Conservation (phyloP, 1,140 invertebrate genomes). For the Trachelipus rathkii region DNA sequence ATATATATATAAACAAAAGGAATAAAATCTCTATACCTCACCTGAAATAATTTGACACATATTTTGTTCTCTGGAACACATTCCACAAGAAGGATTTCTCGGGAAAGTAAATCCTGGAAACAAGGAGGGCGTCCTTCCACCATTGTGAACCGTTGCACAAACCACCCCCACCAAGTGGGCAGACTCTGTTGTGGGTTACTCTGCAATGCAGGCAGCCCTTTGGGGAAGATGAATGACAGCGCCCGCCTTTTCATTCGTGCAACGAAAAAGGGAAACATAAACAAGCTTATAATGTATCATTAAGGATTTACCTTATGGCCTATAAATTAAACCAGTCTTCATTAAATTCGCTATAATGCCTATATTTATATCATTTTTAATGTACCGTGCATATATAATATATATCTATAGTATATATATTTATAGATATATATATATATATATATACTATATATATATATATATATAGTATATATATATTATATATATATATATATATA, state of each 20-base stretch:
- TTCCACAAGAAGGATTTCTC: not conserved
- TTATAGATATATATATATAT: not conserved
- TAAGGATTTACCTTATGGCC: not conserved
- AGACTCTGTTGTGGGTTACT: not conserved
- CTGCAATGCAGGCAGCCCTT: conserved; percentile 4
- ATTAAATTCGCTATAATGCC: not conserved
- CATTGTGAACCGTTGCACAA: not conserved
- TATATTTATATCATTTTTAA: not conserved
- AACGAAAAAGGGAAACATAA: too few relatives aligned
- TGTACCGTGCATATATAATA: not conserved
- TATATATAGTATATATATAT: too few relatives aligned
- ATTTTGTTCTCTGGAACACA: not conserved
- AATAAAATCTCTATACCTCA: not conserved
- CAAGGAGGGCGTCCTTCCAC: not conserved
- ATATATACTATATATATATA: too few relatives aligned
- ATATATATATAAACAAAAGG: too few relatives aligned
- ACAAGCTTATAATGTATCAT: not conserved
- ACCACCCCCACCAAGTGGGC: not conserved
- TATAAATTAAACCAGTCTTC: not conserved
- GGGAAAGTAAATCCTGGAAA: not conserved
- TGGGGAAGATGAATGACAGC: not conserved
- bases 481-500: too few relatives aligned
- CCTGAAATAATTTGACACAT: conserved; percentile 1
- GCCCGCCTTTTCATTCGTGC: not conserved
- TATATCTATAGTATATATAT: conserved; percentile 1